Percentiles rank a stretch among this genome's conserved stretches.
phyloP scores from a whole-genome alignment of 2,113 vertebrate genomes.

The Symphodus melops region DNA sequence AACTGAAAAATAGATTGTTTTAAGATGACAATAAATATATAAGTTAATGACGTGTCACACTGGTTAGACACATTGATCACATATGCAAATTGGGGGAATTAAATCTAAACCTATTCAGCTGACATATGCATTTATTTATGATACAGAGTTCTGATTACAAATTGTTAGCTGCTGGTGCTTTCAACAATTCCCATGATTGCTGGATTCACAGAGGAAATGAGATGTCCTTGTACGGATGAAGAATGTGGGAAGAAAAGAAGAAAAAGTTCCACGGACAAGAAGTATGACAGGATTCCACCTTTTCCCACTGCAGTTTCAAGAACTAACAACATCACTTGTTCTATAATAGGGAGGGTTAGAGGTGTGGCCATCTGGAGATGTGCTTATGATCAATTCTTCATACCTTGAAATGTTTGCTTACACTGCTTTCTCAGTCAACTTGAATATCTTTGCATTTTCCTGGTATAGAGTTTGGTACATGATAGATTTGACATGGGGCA shows the following conservation, averaged over 20 bases:
- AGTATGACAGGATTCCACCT: conserved; percentile 58
- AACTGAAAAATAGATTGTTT: conserved; percentile 27
- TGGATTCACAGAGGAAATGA: conserved; percentile 71
- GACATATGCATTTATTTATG: conserved; percentile 51
- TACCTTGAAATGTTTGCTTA: conserved; percentile 72
- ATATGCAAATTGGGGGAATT: conserved; percentile 29
- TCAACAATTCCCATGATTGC: conserved; percentile 63
- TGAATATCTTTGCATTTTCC: conserved; percentile 50
- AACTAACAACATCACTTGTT: conserved; percentile 28
- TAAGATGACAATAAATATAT: conserved; percentile 35
- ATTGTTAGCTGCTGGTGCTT: conserved; percentile 65
- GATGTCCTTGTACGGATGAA: conserved; percentile 57
- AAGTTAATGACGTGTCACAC: conserved; percentile 35
- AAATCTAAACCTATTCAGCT: conserved; percentile 50
- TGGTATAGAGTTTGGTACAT: conserved; percentile 30
- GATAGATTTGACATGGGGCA: conserved; percentile 46
- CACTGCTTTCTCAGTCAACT: conserved; percentile 86
- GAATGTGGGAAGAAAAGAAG: conserved; percentile 71
- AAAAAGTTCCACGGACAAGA: conserved; percentile 52
- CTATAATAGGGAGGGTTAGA: conserved; percentile 64
- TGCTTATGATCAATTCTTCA: conserved; percentile 71
- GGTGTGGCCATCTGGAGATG: conserved; percentile 82
- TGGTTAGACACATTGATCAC: conserved; percentile 44
- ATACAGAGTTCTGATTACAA: conserved; percentile 56
- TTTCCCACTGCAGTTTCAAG: conserved; percentile 47